phyloP scores from a whole-genome alignment of 2,797 vertebrate genomes.

The Acestrorhynchus altus region DNA sequence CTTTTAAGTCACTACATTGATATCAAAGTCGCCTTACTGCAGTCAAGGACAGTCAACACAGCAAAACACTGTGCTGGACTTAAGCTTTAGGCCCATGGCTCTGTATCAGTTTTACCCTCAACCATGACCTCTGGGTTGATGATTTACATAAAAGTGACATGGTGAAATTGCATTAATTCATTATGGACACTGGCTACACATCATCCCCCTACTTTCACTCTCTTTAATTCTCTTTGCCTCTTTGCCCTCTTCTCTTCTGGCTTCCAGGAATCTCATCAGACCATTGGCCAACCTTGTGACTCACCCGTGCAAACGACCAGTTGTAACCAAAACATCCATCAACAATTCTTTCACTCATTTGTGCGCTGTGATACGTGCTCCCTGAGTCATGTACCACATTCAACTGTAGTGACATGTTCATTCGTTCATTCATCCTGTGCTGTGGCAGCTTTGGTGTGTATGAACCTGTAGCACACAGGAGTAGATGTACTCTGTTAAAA shows the following conservation, averaged over 20 bases:
- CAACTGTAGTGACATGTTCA: background rate
- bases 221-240: background rate
- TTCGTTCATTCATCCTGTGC: too few species aligned
- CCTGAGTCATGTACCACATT: background rate
- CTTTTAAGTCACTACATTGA: background rate
- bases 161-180: background rate
- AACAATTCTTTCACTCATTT: background rate
- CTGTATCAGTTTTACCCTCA: background rate
- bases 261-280: background rate
- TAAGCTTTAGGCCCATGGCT: background rate
- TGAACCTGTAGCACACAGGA: background rate
- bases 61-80: background rate
- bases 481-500: too few species aligned
- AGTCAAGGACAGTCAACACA: background rate
- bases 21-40: background rate
- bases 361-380: background rate
- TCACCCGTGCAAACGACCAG: constrained; percentile 7
- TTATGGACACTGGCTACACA: background rate
- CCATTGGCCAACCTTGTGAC: background rate
- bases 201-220: background rate
- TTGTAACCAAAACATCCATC: background rate
- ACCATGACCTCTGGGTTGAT: background rate
- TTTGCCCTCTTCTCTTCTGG: background rate
- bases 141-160: background rate
- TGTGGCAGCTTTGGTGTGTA: background rate